Percentiles rank a stretch among this genome's conserved stretches.
These are phyloP conservation scores for Entomobrya multifasciata DNA, from an alignment of 2,888 invertebrate genomes.

Conservation along the genomic window DNA sequence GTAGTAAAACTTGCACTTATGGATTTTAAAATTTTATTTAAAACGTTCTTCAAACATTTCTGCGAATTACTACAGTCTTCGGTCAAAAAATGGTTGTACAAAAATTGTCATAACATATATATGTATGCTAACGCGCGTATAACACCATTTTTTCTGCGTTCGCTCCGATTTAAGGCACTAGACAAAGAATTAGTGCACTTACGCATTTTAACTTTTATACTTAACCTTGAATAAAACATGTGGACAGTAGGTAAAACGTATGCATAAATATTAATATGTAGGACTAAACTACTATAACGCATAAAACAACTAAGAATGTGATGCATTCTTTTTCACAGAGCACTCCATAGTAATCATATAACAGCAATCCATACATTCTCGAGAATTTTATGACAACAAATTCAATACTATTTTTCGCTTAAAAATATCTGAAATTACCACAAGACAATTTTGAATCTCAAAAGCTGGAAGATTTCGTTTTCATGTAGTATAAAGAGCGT, in stretches of 20 bases:
- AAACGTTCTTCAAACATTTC: too few relatives aligned
- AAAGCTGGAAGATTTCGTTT: constrained; percentile 1
- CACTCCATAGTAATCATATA: background rate
- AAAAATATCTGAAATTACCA: background rate
- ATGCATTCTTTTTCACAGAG: background rate
- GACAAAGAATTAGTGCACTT: constrained; percentile 32
- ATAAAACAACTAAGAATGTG: background rate
- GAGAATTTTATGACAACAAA: too few relatives aligned
- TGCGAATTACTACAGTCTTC: too few relatives aligned
- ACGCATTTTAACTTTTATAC: background rate
- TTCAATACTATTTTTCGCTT: background rate
- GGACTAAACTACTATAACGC: background rate
- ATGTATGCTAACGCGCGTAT: background rate
- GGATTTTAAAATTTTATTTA: too few relatives aligned
- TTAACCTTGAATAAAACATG: constrained; percentile 14
- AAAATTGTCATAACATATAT: constrained; percentile 42
- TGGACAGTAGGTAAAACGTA: constrained; percentile 3
- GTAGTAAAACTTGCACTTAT: too few relatives aligned
- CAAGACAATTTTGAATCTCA: constrained; percentile 3
- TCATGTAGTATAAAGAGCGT: background rate
- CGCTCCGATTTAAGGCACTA: constrained; percentile 48
- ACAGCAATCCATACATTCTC: background rate
- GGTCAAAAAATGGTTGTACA: background rate
- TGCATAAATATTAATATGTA: background rate
- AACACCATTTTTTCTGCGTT: background rate